Base-by-base conservation (phyloP, 1,140 invertebrate genomes). In the Meteorus sp. region DNA sequence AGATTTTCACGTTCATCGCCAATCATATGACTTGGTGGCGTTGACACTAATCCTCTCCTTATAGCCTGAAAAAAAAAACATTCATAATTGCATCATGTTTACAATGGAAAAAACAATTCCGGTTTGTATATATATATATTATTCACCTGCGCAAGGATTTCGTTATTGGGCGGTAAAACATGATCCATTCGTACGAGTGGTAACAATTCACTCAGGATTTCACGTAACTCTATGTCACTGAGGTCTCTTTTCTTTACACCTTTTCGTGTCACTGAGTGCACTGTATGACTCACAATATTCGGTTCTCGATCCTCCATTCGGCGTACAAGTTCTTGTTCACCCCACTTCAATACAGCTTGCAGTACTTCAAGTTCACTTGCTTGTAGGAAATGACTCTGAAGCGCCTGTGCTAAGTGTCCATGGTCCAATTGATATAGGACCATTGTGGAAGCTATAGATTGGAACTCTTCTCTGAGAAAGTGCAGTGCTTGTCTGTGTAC, bases 381-480 rank as follows among this genome's bases (percentile, higher is more conserved):
- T 82, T 96, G 93, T 61, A 97, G 79, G 78, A 96, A 96, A 71
- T 95, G 91, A 69, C 92, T 95, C 54, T 88, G 85, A 17, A 97
- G 80, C 22, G 90, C 90, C 63, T 92, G 89, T 9, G 86, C 83
- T 15, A 97, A 79, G 70, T 95, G 91, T 1, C 80, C 71, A 65
- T 91, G 91, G 69, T 92, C 91, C 45, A 97, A 72, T 63, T 94
- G 90, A 66, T 88, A 86, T 7, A 96, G 79, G 22, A 93, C 88
- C 7, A 85, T 85, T 29, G 84, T 87, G 61, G 86, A 84, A 3
- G 85, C 83, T 35, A 93, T 82, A n/a, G 87, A 80, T 51, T 88
- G 84, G 77, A 94, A 95, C 78, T 95, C 93, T 76, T 96, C 91
- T 25, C 89, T 84, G 3, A 95, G 81, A 79, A 86, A 94, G 63